Evolutionary conservation across 23 tunicate species (phyloP), one percentile per base, ranked within the genome.

Genomic region (Trididemnum nubilum): DNA sequence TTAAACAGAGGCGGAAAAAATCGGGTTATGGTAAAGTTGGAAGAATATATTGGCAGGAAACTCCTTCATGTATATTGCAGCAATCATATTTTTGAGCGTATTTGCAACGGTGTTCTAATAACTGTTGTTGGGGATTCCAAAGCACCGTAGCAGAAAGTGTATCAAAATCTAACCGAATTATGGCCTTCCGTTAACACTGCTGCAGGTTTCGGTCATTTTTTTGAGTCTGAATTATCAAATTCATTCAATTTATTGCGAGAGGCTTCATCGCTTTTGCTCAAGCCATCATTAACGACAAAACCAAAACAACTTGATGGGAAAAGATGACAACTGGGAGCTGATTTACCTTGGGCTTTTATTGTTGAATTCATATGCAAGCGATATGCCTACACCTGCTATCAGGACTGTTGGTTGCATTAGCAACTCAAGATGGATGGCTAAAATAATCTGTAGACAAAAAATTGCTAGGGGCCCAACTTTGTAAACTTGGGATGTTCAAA

Each of bases 61-160:
- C 67, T 61, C n/a, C 26, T 61, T 61, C 67, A 61, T 61, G 67
- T 24, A 12, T 61, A 61, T 61, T 61, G 67, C 67, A 61, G 67
- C 5, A 23, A 61, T 44, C 54, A 44, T 44, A 15, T 44, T 44
- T 44, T 44, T 44, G 67, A 61, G n/a, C 29, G 67, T 26, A 61
- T 24, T 61, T 61, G 67, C 67, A 61, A 26, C n/a, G 29, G n/a
- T n/a, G 67, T 61, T 3, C 26, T 61, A 12, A 26, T n/a, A 3
- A 61, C 29, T 12, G 29, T 61, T 61, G 28, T 61, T 61, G 67
- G 67, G 5, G 26, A 61, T n/a, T 12, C 28, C 26, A 61, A 61
- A 61, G 67, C 67, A 61, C 67, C 67, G n/a, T 23, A 61, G 29
- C 67, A 61, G 22, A 61, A 61, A 23, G 29, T 61, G 29, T 61